Evolutionary conservation across 2,113 vertebrate species (phyloP).

Genomic region (Labrus mixtus): DNA sequence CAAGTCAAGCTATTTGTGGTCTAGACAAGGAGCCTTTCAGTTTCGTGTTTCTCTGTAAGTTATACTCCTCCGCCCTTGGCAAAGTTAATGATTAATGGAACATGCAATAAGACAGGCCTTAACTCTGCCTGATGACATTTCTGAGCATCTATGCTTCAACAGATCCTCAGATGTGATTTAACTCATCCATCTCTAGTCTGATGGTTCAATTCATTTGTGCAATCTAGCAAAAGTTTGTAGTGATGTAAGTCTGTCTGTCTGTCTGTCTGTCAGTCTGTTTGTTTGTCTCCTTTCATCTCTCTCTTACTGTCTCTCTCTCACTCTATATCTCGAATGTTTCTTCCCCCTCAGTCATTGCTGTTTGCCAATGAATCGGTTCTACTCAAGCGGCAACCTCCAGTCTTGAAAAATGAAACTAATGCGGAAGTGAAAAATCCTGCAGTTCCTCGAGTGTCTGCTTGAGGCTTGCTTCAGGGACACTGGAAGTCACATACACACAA

Average conservation of each 20-base stretch:
- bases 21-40: neutral
- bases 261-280: too few species aligned
- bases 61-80: neutral
- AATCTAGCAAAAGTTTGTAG: neutral
- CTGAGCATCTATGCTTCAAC: neutral
- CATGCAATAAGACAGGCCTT: neutral
- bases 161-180: neutral
- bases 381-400: too few species aligned
- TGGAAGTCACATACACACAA: too few species aligned
- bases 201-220: neutral
- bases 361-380: too few species aligned
- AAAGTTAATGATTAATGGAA: neutral
- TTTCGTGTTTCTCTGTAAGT: neutral
- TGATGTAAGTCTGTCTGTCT: neutral
- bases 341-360: too few species aligned
- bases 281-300: neutral
- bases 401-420: too few species aligned
- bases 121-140: neutral
- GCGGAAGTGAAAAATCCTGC: too few species aligned
- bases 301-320: too few species aligned
- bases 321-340: too few species aligned
- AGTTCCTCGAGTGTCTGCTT: too few species aligned
- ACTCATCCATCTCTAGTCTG: neutral
- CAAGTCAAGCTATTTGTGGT: slow-evolving; percentile 14
- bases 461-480: too few species aligned